Evolutionary conservation across 2,888 invertebrate genomes (phyloP), one percentile per base, ranked within the genome.

Genomic region (Caenorhabditis sinica): DNA sequence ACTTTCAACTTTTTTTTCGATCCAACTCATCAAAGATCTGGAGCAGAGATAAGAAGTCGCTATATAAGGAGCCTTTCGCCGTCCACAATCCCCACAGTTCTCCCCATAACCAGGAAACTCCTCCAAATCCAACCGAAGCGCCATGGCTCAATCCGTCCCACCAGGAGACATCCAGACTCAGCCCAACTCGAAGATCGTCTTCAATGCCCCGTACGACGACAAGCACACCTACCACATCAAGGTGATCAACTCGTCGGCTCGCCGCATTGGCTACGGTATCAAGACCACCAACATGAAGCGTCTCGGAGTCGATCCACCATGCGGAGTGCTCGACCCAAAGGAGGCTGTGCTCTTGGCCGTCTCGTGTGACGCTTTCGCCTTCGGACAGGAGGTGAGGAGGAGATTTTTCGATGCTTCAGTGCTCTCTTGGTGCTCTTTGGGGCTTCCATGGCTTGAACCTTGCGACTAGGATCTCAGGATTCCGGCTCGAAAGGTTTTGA

Each of bases 161-260:
- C 87, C 85, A 73, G 85, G 85, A 58, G 86, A 86, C 73, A 88
- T 85, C 86, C 61, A 66, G 33, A 83, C 86, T 49, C 87, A 86
- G 75, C 88, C 87, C 51, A 76, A 61, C 77, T 68, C 86, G 51
- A 88, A 89, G 88, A 85, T 89, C 82, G 89, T 89, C 80, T 89
- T 88, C 89, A 89, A 89, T 74, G 89, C 89, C 56, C 89, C 89
- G 71, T 89, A 88, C 86, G 88, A 88, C 79, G 87, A 89, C 83
- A 89, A 88, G 86, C 88, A 88, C 87, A 88, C 88, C 80, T 88
- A 88, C 80, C 87, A 89, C 87, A 87, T 89, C 86, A 87, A 87
- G 83, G 87, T 87, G 61, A 86, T 83, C 87, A 89, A 89, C 86
- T 60, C 87, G 23, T 85, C 88, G 33, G 89, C 83, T 60, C 86